These are phyloP conservation scores for Salvelinus sp. DNA, from an alignment of 2,113 vertebrate genomes.

Conservation along the genomic window DNA sequence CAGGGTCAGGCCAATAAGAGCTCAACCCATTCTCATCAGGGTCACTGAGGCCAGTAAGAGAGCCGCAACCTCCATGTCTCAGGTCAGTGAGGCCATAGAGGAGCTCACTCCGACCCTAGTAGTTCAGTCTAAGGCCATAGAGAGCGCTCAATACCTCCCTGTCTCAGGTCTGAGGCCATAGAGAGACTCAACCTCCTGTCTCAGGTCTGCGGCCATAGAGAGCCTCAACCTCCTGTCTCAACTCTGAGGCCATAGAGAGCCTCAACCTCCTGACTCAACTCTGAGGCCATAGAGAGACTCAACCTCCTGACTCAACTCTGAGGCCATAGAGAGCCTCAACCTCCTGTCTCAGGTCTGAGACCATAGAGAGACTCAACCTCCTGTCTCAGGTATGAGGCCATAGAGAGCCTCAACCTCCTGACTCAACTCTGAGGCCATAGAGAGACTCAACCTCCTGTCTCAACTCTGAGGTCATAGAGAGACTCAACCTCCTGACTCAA, in stretches of 20 bases:
- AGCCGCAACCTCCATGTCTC: too few species aligned
- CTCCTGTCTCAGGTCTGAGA: neutral
- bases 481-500: too few species aligned
- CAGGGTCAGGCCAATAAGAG: too few species aligned
- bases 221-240: slow-evolving; percentile 2
- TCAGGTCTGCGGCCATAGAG: neutral
- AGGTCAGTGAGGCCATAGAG: neutral
- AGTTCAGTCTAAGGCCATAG: slow-evolving; percentile 3
- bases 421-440: neutral
- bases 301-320: neutral
- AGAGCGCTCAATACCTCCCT: too few species aligned
- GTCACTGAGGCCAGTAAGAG: too few species aligned
- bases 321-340: neutral
- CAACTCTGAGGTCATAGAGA: too few species aligned
- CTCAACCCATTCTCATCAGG: too few species aligned
- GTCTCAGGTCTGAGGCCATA: neutral
- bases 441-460: slow-evolving; percentile 6
- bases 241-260: neutral
- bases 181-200: slow-evolving; percentile 4
- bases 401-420: slow-evolving; percentile 2
- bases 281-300: slow-evolving; percentile 1
- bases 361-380: slow-evolving; percentile 1
- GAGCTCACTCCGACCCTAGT: too few species aligned
- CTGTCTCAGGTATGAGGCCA: neutral
- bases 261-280: too few species aligned